These are phyloP conservation scores for Andrena cerasifolii DNA, from an alignment of 1,140 invertebrate genomes.

Conservation along the genomic window DNA sequence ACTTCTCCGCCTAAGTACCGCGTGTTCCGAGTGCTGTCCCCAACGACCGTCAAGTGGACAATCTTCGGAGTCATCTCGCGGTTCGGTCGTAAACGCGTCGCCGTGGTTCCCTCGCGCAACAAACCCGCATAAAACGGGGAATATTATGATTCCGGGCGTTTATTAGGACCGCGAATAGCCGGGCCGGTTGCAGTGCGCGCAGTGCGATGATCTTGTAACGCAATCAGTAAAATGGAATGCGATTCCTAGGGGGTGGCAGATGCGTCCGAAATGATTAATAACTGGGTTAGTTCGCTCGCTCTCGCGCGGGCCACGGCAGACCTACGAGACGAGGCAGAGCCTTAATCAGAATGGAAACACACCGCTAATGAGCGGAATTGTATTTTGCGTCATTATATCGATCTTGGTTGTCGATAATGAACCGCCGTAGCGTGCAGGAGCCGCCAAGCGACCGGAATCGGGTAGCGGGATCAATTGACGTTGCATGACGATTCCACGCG, in stretches of 20 bases:
- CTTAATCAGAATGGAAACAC: background rate
- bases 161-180: background rate
- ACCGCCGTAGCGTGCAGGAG: background rate
- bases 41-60: constrained; percentile 74
- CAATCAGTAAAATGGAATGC: too few relatives aligned
- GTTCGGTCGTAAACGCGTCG: constrained; percentile 1
- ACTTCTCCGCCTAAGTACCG: constrained; percentile 56
- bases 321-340: background rate
- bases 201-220: background rate
- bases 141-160: background rate
- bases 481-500: background rate
- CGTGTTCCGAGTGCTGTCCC: constrained; percentile 68
- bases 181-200: background rate
- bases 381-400: background rate
- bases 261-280: background rate
- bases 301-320: background rate
- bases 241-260: background rate
- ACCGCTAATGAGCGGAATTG: background rate
- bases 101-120: background rate
- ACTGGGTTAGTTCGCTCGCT: background rate
- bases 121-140: background rate
- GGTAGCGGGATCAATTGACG: background rate
- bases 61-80: constrained; percentile 59
- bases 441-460: too few relatives aligned
- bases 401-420: background rate